Percentiles rank a stretch among this genome's conserved stretches.
Evolutionary conservation across 2,113 vertebrate species (phyloP).

Genomic region (Alligator mississippiensis): DNA sequence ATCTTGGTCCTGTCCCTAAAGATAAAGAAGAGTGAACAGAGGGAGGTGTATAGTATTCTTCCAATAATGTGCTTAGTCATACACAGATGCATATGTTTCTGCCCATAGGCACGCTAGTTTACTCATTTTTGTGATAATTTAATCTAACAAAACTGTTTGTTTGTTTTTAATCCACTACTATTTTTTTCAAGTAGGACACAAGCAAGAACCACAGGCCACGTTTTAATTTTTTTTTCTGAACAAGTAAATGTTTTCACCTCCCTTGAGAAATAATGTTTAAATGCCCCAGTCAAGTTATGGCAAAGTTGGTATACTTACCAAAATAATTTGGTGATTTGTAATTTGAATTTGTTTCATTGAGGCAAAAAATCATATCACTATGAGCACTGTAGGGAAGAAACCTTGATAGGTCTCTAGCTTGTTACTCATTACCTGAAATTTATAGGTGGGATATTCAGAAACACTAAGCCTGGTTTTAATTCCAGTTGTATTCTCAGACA

Average conservation of each 20-base stretch:
- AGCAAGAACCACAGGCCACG: slow-evolving; percentile 34
- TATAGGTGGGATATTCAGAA: background rate
- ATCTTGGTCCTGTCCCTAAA: background rate
- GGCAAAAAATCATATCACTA: no score
- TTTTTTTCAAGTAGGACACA: background rate
- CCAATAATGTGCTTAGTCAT: background rate
- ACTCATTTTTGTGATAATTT: slow-evolving; percentile 40
- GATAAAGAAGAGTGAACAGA: rapidly evolving
- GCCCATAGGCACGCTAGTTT: background rate
- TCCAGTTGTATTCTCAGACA: background rate
- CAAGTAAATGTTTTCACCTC: background rate
- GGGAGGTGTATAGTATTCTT: background rate
- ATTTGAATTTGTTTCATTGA: background rate
- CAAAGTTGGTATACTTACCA: background rate
- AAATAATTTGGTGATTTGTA: background rate
- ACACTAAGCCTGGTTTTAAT: background rate
- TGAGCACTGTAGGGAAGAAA: background rate
- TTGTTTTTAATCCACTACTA: slow-evolving; percentile 37
- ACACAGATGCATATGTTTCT: rapidly evolving
- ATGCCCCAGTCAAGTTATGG: background rate
- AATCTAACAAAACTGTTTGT: background rate
- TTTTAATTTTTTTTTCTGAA: slow-evolving; percentile 7
- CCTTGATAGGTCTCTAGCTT: background rate
- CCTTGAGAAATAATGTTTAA: background rate
- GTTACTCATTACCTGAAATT: background rate